Percentiles rank a stretch among this genome's conserved stretches.
phyloP scores from a whole-genome alignment of 2,888 invertebrate species.

The Liodrosophila aerea region DNA sequence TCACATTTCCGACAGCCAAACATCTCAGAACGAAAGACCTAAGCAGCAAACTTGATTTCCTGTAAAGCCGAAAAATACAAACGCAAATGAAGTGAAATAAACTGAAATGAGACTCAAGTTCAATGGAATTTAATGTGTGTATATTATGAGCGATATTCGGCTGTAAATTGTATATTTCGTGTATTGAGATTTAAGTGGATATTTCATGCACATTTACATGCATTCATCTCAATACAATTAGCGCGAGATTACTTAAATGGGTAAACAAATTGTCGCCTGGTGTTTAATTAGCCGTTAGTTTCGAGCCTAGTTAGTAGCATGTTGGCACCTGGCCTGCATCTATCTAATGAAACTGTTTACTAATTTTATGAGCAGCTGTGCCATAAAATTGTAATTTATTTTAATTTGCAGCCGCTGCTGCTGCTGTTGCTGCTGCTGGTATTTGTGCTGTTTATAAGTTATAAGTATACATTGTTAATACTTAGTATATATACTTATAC shows the following conservation, averaged over 20 bases:
- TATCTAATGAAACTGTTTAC: constrained; percentile 68
- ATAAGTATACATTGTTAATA: constrained; percentile 14
- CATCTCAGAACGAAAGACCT: constrained; percentile 59
- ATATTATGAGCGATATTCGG: no score
- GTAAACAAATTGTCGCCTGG: neutral
- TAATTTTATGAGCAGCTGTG: constrained; percentile 69
- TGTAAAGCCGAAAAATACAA: constrained; percentile 25
- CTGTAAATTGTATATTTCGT: constrained; percentile 4
- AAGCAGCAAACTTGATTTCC: constrained; percentile 67
- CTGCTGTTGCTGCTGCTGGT: constrained; percentile 31
- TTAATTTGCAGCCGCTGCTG: constrained; percentile 48
- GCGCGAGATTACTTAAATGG: neutral
- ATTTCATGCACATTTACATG: constrained; percentile 2
- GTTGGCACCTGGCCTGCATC: constrained; percentile 17
- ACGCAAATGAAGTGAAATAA: constrained; percentile 46
- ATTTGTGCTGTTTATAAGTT: constrained; percentile 9
- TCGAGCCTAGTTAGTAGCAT: constrained; percentile 45
- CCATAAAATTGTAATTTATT: constrained; percentile 69
- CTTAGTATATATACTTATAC: constrained; percentile 12
- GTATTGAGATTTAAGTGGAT: neutral
- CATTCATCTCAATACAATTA: neutral
- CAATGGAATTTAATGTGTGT: constrained; percentile 21
- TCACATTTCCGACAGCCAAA: constrained; percentile 40
- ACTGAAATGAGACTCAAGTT: constrained; percentile 27
- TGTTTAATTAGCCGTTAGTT: constrained; percentile 13